Base-by-base conservation (phyloP, 2,797 vertebrate species). In the Myotis myotis region DNA sequence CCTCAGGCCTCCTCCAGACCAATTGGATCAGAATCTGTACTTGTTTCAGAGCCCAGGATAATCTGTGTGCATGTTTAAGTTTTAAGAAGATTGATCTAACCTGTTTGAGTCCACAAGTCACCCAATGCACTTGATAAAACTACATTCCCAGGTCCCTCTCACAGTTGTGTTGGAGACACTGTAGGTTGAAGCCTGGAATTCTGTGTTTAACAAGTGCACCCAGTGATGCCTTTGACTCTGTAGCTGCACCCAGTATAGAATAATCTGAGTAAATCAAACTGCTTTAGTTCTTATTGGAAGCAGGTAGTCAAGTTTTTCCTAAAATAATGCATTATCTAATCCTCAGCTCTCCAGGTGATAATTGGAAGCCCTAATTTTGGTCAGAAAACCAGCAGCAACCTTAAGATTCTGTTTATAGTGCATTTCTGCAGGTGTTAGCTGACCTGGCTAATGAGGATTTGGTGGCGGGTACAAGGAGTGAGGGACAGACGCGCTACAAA, bases 361-460 rank as follows among this genome's bases (percentile, higher is more conserved):
- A 74, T 9, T 49, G 13, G 17, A 66, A 92, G 9, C n/a, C 28
- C 90, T 49, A 41, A n/a, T 89, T 94, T 96, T 66, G 51, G 82
- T 72, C 20, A 49, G 4, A 85, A 94, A 91, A 74, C 12, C 8
- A 87, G 8, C 25, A 20, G 15, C 60, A 76, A 68, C 10, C 13
- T 74, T 76, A 86, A 87, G 87, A 57, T 71, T 51, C 10, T 60
- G 4, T 68, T 25, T 53, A 57, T 4, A 75, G 1, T 66, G 16
- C 23, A 20, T 60, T 85, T 87, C 41, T 68, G 19, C 47, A 71
- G 28, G 3, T 57, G 6, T 79, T 20, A 75, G 10, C 44, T 41
- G 68, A 87, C 44, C 51, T 92, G 78, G 36, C 71, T 38, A 81
- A 15, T 30, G 33, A 66, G 13, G 11, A 53, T 64, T 66, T 57